phyloP scores from a whole-genome alignment of 1,140 invertebrate species.

The Orchesella cincta region DNA sequence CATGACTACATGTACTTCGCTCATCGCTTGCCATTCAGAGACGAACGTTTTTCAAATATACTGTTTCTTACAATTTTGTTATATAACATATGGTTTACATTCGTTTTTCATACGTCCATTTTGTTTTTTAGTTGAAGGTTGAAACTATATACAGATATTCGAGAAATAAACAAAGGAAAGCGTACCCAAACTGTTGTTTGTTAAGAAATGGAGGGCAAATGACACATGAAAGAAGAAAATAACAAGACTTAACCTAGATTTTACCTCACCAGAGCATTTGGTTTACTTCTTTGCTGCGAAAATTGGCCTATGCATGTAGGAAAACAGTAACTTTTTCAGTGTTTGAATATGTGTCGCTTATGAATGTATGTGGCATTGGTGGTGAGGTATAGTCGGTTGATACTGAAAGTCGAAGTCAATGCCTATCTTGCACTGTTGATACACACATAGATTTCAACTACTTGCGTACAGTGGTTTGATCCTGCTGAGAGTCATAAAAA shows the following conservation, averaged over 20 bases:
- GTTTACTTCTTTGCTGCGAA: too few relatives aligned
- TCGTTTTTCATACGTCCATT: neutral
- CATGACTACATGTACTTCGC: too few relatives aligned
- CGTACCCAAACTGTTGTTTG: neutral
- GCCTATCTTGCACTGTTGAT: neutral
- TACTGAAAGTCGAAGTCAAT: neutral
- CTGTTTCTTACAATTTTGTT: neutral
- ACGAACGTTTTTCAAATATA: neutral
- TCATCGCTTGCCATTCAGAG: neutral
- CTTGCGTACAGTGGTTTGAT: neutral
- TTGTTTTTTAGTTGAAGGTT: neutral
- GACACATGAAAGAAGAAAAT: neutral
- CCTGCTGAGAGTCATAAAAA: constrained; percentile 1
- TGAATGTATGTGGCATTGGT: neutral
- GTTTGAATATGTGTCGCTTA: too few relatives aligned
- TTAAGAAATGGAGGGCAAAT: neutral
- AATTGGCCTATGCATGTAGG: too few relatives aligned
- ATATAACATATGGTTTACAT: neutral
- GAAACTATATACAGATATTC: neutral
- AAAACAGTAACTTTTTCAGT: too few relatives aligned
- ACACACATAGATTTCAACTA: too few relatives aligned
- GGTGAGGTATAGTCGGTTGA: neutral
- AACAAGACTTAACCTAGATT: neutral
- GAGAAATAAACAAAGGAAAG: neutral
- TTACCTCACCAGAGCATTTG: too few relatives aligned